These are phyloP conservation scores for Saxicola maurus DNA, from an alignment of 2,797 vertebrate species.

Conservation along the genomic window DNA sequence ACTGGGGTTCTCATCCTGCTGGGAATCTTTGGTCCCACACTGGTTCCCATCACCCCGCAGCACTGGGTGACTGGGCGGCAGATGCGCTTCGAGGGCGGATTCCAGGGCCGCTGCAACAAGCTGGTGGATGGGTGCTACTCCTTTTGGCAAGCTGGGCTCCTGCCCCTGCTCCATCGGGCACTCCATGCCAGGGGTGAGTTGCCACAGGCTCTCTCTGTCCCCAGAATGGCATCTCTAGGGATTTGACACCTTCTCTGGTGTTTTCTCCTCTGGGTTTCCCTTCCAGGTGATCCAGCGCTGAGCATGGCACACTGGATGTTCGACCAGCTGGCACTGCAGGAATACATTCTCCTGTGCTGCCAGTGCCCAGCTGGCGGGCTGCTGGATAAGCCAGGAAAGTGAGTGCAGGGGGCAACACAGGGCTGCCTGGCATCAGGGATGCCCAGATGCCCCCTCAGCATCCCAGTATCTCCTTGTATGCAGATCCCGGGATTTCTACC, in stretches of 20 bases:
- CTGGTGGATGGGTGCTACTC: constrained; percentile 98
- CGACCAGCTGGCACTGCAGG: constrained; percentile 91
- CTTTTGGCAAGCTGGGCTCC: constrained; percentile 94
- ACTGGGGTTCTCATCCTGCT: rapidly evolving
- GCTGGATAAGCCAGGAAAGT: constrained; percentile 97
- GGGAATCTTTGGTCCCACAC: rapidly evolving
- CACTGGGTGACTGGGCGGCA: constrained; percentile 91
- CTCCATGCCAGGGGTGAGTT: constrained; percentile 84
- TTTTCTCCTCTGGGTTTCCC: background rate
- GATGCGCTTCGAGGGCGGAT: constrained; percentile 95
- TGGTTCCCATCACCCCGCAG: constrained; percentile 50
- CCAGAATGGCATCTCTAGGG: background rate
- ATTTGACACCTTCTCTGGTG: background rate
- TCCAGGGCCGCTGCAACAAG: constrained; percentile 97
- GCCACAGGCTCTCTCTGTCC: background rate
- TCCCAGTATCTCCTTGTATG: rapidly evolving
- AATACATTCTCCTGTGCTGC: constrained; percentile 95
- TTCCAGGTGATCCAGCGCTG: constrained; percentile 82
- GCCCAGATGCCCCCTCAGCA: background rate
- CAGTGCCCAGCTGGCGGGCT: constrained; percentile 91
- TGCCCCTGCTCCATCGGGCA: constrained; percentile 90
- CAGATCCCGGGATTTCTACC: constrained; percentile 96
- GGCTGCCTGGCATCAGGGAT: background rate
- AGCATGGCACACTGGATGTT: constrained; percentile 93
- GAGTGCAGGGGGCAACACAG: constrained; percentile 60